Percentiles rank a stretch among this genome's conserved stretches.
Conservation (phyloP, 1,140 invertebrate species). For the Microvelia longipes region DNA sequence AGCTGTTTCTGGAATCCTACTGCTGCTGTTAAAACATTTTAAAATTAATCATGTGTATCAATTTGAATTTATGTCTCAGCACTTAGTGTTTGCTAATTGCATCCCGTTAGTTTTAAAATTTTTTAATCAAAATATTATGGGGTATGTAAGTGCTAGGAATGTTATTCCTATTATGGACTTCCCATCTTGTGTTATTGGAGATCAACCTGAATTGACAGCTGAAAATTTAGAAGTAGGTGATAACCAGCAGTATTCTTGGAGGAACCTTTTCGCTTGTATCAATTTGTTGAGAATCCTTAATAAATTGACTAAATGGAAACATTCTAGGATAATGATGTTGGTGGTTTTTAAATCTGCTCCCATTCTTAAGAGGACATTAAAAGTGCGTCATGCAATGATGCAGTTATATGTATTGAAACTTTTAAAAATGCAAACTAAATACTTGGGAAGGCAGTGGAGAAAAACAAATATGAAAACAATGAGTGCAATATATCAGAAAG, state of each 20-base stretch:
- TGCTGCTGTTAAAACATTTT: conserved; percentile 91
- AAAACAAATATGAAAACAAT: conserved; percentile 99
- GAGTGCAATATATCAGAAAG: conserved; percentile 97
- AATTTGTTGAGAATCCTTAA: conserved; percentile 94
- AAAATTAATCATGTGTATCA: conserved; percentile 99
- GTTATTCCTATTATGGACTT: conserved; percentile 89
- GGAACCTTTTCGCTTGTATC: conserved; percentile 96
- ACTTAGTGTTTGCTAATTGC: conserved; percentile 97
- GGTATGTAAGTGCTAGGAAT: conserved; percentile 90
- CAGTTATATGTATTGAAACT: conserved; percentile 96
- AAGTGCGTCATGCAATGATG: conserved; percentile 92
- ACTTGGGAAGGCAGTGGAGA: conserved; percentile 95
- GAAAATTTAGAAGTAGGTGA: conserved; percentile 87
- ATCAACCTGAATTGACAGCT: conserved; percentile 82
- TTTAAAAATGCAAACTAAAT: conserved; percentile 99
- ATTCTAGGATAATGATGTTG: conserved; percentile 98
- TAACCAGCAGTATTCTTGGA: conserved; percentile 76
- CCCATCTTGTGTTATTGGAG: conserved; percentile 88
- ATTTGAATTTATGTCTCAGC: conserved; percentile 98
- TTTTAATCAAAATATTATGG: conserved; percentile 95
- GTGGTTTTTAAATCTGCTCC: conserved; percentile 99
- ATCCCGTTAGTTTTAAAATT: conserved; percentile 97
- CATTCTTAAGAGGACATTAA: conserved; percentile 89
- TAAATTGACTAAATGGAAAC: conserved; percentile 98
- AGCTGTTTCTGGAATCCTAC: conserved; percentile 83